Evolutionary conservation across 2,888 invertebrate genomes (phyloP), one percentile per base, ranked within the genome.

Genomic region (Chesias legatella): DNA sequence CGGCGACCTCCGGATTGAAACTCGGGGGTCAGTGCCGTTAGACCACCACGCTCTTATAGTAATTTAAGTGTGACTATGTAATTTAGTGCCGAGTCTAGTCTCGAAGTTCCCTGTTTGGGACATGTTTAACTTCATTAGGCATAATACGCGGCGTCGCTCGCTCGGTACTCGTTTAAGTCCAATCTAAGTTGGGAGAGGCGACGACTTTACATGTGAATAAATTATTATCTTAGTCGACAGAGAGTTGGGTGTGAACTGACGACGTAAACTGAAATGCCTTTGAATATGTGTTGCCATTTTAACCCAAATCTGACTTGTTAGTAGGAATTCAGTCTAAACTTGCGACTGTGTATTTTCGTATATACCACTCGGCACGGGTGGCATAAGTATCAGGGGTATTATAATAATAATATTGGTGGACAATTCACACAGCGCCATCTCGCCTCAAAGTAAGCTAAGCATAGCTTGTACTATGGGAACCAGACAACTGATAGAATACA

Each of bases 121-220:
- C 79, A 73, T 78, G 82, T 85, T 84, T 83, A 85, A 86, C 80
- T 85, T 83, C 83, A 85, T 86, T 85, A 84, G 78, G 76, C 79
- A 81, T 83, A 81, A 83, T 83, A 81, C 77, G 65, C 60, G 54
- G 53, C 66, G 80, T 54, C 67, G 79, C 70, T 78, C 72, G 71
- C 78, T 77, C 79, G 80, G 77, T 84, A 79, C 84, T 85, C 84
- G 80, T 84, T 88, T 85, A 88, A 86, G 84, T 83, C 81, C 84
- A 88, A 88, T 88, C 83, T 86, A 88, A 88, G 85, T 85, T 85
- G 70, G 63, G 74, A 62, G 70, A 63, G 72, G 70, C 70, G 73
- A 73, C 72, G 73, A 80, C 77, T 83, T 84, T 82, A 76, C 78
- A 76, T 79, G 80, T 86, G 81, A 86, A 88, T 86, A 86, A 86